Percentiles rank a stretch among this genome's conserved stretches.
Evolutionary conservation across 2,888 invertebrate species (phyloP).

Genomic region (Eupithecia inturbata): DNA sequence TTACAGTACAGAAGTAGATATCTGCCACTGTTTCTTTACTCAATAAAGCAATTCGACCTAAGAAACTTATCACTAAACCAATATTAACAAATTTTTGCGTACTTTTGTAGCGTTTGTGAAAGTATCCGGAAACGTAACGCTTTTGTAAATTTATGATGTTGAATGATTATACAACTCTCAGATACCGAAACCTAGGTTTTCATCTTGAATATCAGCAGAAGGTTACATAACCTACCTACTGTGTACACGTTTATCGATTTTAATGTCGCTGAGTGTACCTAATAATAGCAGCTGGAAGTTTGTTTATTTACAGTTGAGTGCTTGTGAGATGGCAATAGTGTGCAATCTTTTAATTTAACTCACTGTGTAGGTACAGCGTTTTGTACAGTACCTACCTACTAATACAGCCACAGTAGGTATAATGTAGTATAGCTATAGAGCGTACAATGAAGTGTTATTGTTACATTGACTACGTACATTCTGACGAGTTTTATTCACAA

Average conservation of each 20-base stretch:
- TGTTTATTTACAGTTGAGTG: slow-evolving; percentile 30
- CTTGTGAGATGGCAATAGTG: slow-evolving; percentile 17
- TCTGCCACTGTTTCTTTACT: not conserved
- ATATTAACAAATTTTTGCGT: not conserved
- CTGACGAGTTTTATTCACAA: slow-evolving; percentile 4
- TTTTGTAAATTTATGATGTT: not conserved
- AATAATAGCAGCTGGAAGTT: slow-evolving; percentile 25
- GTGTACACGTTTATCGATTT: slow-evolving; percentile 10
- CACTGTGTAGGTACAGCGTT: not conserved
- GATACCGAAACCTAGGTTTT: not conserved
- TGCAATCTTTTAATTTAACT: slow-evolving; percentile 26
- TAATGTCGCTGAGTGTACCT: slow-evolving; percentile 28
- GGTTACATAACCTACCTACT: slow-evolving; percentile 4
- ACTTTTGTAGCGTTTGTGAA: not conserved
- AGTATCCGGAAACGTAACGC: not conserved
- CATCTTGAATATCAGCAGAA: not conserved
- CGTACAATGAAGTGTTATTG: not conserved
- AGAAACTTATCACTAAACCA: not conserved
- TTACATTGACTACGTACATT: not conserved
- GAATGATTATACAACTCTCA: not conserved
- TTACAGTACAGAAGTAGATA: not conserved
- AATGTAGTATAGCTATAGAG: too few relatives aligned
- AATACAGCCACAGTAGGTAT: not conserved
- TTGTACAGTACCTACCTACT: not conserved
- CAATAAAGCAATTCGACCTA: not conserved